phyloP scores from a whole-genome alignment of 2,888 invertebrate genomes.

The Noctua janthina region DNA sequence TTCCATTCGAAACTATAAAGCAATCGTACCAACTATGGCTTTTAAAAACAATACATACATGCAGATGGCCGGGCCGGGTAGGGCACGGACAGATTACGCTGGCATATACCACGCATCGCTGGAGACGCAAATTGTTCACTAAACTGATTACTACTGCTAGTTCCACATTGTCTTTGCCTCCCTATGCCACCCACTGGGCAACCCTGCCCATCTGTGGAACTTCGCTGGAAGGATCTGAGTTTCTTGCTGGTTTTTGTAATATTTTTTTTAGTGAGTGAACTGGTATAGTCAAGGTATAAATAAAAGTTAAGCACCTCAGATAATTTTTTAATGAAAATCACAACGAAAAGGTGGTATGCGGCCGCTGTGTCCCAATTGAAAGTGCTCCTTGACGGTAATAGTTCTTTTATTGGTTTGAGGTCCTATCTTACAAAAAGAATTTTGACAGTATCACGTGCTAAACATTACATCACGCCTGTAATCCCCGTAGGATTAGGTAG shows the following conservation, averaged over 20 bases:
- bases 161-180: conserved; percentile 87
- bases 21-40: conserved; percentile 51
- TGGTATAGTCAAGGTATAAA: no score
- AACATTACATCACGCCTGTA: no score
- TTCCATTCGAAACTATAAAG: conserved; percentile 58
- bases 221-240: conserved; percentile 57
- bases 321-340: no score
- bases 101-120: conserved; percentile 92
- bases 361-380: no score
- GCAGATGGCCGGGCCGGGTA: conserved; percentile 66
- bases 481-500: no score
- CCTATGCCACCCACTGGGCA: conserved; percentile 67
- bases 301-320: no score
- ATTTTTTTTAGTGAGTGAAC: no score
- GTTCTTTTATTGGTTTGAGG: no score
- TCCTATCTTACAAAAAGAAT: no score
- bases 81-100: conserved; percentile 77
- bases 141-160: conserved; percentile 93
- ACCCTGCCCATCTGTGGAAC: conserved; percentile 39
- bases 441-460: no score
- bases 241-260: not conserved
- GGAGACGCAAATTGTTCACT: conserved; percentile 94
- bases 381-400: no score
- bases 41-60: conserved; percentile 69
- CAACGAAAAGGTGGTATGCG: no score